Percentiles rank a stretch among this genome's conserved stretches.
Evolutionary conservation across 2,888 invertebrate genomes (phyloP).

Genomic region (Phasia obesa): DNA sequence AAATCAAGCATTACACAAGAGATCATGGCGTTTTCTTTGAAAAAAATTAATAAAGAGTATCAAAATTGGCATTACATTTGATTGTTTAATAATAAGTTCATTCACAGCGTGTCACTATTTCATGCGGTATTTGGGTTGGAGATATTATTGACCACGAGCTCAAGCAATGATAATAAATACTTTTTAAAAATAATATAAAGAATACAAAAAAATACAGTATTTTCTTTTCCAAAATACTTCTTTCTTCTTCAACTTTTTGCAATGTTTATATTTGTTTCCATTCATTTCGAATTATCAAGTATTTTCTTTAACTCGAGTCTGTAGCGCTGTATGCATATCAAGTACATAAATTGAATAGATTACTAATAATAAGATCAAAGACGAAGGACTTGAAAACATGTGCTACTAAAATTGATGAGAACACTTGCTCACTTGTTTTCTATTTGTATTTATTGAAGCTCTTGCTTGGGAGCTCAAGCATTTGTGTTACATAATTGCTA

Average conservation of each 20-base stretch:
- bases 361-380: slow-evolving; percentile 66
- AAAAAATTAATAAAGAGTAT: too few species aligned
- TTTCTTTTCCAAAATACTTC: too few species aligned
- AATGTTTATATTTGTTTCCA: slow-evolving; percentile 20
- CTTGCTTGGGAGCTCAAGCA: background rate
- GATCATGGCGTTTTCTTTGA: too few species aligned
- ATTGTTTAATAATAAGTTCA: too few species aligned
- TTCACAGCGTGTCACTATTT: too few species aligned
- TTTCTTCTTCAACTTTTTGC: background rate
- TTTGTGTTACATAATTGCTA: background rate
- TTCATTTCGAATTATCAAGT: slow-evolving; percentile 35
- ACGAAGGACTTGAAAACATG: slow-evolving; percentile 63
- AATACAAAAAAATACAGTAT: too few species aligned
- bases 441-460: background rate
- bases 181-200: too few species aligned
- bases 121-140: too few species aligned
- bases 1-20: too few species aligned
- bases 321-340: slow-evolving; percentile 47
- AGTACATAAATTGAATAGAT: slow-evolving; percentile 59
- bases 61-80: too few species aligned
- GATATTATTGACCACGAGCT: too few species aligned
- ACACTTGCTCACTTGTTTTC: slow-evolving; percentile 36
- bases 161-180: too few species aligned
- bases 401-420: slow-evolving; percentile 63
- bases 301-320: slow-evolving; percentile 42